phyloP scores from a whole-genome alignment of 1,140 invertebrate genomes.

The Anoplolepis gracilipes region DNA sequence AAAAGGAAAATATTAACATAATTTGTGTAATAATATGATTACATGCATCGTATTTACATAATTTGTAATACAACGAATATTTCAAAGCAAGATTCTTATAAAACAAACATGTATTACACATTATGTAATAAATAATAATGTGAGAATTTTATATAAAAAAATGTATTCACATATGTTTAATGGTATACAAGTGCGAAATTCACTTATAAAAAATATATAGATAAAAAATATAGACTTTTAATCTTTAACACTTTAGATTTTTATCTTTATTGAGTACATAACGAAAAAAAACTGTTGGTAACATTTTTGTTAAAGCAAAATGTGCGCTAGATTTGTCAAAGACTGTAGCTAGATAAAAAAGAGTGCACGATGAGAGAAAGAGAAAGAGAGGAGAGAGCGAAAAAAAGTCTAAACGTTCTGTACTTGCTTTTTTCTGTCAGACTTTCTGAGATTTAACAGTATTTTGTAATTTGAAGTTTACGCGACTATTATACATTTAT shows the following conservation, averaged over 20 bases:
- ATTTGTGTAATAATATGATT: constrained; percentile 39
- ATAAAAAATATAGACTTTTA: constrained; percentile 4
- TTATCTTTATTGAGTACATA: not conserved
- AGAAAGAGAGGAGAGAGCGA: not conserved
- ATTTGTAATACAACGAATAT: not conserved
- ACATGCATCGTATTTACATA: constrained; percentile 23
- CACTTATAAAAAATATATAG: not conserved
- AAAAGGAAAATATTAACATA: constrained; percentile 15
- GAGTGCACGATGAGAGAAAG: not conserved
- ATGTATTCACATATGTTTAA: not conserved
- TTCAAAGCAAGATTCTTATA: constrained; percentile 14
- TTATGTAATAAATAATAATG: not conserved
- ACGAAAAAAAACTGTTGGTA: not conserved
- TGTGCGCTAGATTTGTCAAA: constrained; percentile 3
- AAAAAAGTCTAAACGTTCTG: not conserved
- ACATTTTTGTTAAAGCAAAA: constrained; percentile 5
- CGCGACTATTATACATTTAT: not conserved
- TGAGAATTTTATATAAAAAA: constrained; percentile 22
- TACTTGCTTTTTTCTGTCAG: not conserved
- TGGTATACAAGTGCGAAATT: not conserved
- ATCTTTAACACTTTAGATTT: constrained; percentile 1
- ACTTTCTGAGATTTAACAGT: not conserved
- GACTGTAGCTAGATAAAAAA: not conserved
- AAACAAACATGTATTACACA: not conserved
- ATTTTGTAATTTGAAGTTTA: not conserved